phyloP scores from a whole-genome alignment of 2,888 invertebrate genomes.

The Perizoma flavofasciatum region DNA sequence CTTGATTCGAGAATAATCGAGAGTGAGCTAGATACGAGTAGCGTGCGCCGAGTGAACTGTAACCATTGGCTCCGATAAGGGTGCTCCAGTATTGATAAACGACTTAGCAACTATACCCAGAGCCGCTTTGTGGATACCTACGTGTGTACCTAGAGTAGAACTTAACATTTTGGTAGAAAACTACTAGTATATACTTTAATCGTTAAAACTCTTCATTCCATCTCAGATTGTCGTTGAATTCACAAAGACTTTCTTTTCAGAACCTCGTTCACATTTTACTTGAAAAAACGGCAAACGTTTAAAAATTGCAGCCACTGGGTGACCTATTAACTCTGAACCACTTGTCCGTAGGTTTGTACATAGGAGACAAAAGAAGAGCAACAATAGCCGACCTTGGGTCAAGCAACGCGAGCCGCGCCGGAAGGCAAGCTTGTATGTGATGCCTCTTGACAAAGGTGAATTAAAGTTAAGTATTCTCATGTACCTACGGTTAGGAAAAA shows the following conservation, averaged over 20 bases:
- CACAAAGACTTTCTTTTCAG: too few species aligned
- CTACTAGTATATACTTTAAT: too few species aligned
- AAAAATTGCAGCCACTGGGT: constrained; percentile 14
- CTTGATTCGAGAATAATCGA: constrained; percentile 22
- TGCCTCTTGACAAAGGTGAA: constrained; percentile 26
- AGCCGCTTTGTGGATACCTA: background rate
- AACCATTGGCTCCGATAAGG: constrained; percentile 28
- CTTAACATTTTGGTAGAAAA: background rate
- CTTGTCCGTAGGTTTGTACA: constrained; percentile 25
- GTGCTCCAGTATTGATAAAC: constrained; percentile 17
- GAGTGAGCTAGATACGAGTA: constrained; percentile 24
- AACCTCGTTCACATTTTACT: background rate
- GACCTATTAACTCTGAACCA: constrained; percentile 36
- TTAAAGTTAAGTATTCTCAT: constrained; percentile 17
- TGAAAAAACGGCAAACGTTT: constrained; percentile 11
- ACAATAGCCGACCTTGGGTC: constrained; percentile 41
- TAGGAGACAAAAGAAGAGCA: constrained; percentile 38
- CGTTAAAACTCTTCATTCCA: too few species aligned
- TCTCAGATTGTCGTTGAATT: too few species aligned
- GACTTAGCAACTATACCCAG: constrained; percentile 7
- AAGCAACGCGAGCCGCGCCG: constrained; percentile 30
- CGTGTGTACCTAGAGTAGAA: background rate
- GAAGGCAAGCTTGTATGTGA: constrained; percentile 34
- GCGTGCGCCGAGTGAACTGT: constrained; percentile 32
- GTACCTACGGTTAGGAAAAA: constrained; percentile 12